phyloP scores from a whole-genome alignment of 2,113 vertebrate species.

The Ophthalmotilapia sp. region DNA sequence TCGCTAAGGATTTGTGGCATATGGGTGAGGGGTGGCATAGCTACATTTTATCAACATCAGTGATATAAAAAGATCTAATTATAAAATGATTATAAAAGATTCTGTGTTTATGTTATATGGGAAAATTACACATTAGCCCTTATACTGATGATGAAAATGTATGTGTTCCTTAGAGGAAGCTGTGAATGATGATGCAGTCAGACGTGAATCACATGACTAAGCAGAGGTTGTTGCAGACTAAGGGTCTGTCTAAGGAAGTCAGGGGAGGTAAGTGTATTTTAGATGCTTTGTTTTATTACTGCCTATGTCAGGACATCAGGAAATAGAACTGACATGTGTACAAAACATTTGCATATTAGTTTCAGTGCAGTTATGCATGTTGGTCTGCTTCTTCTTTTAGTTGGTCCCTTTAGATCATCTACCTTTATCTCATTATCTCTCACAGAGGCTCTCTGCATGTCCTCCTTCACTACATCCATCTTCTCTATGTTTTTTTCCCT shows the following conservation, averaged over 20 bases:
- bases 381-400: neutral
- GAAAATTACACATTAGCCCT: neutral
- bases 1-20: neutral
- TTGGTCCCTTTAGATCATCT: neutral
- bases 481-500: neutral
- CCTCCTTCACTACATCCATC: neutral
- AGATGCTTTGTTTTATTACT: neutral
- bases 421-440: neutral
- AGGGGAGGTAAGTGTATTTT: constrained; percentile 56
- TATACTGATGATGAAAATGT: neutral
- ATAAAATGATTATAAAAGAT: neutral
- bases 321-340: neutral
- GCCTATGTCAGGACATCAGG: neutral
- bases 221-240: constrained; percentile 64
- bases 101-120: neutral
- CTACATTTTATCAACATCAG: neutral
- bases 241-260: constrained; percentile 62
- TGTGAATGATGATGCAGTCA: constrained; percentile 48
- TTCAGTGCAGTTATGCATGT: neutral
- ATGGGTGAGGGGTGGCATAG: neutral
- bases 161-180: constrained; percentile 6
- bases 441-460: neutral
- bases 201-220: constrained; percentile 45
- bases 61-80: neutral
- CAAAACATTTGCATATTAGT: neutral